Evolutionary conservation across 2,113 vertebrate genomes (phyloP), one percentile per base, ranked within the genome.

Genomic region (Coptodon bakossiorum): DNA sequence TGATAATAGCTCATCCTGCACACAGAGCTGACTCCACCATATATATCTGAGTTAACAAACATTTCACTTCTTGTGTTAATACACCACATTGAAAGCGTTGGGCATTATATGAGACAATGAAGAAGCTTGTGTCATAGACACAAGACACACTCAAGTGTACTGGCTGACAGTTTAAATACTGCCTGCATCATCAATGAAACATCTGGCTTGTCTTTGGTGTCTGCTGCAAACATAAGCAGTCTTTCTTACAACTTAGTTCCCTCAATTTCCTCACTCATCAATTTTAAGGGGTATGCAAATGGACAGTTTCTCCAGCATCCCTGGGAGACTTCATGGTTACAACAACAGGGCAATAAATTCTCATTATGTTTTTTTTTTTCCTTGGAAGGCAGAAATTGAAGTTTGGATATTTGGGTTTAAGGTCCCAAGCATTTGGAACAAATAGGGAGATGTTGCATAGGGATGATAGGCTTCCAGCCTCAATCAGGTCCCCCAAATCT

Each of bases 401-500:
- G 90, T 94, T 88, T 59, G 84, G 88, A 92, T 94, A 90, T 93
- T 91, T 84, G 43, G 89, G 88, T 95, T 95, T 93, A 92, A 92
- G 90, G 91, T 94, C 88, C 50, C 81, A 84, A 86, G 91, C 94
- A 95, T 95, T 90, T 96, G 89, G 87, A 95, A 95, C 92, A 95
- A 96, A 96, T 92, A 90, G 91, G 81, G 87, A 85, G 87, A 89
- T 89, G 76, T 94, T 83, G 83, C 89, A 22, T 27, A 87, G 66
- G 90, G 63, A 87, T 94, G 90, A 93, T 82, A 88, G 80, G 83
- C 80, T 87, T 76, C 59, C 36, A 81, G 78, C 22, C 81, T 89
- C 91, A 92, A 93, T 90, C 86, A 36, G 82, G 61, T 83, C 87
- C 12, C 78, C 19, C 22, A n/a, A 6, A 24, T 78, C 22, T 19